Evolutionary conservation across 2,113 vertebrate species (phyloP).

Genomic region (Colinus virginianus): DNA sequence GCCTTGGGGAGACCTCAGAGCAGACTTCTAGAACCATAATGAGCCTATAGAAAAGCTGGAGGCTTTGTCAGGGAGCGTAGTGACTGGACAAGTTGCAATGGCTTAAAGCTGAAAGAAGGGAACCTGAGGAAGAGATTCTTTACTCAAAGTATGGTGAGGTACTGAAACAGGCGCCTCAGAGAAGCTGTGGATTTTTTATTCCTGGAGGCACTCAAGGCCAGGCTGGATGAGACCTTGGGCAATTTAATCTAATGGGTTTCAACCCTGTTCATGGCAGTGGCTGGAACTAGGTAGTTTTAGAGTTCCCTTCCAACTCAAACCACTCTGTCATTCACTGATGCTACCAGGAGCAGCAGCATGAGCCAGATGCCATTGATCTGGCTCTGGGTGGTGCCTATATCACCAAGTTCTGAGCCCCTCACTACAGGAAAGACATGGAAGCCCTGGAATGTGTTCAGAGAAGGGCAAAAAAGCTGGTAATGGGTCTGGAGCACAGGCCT

Average conservation of each 20-base stretch:
- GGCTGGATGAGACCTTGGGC: neutral
- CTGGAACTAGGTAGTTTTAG: neutral
- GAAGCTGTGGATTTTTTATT: neutral
- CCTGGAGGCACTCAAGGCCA: neutral
- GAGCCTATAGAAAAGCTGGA: neutral
- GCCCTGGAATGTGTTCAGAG: too few species aligned
- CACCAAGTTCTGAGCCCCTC: too few species aligned
- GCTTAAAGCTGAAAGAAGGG: neutral
- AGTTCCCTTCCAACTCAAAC: neutral
- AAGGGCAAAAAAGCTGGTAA: too few species aligned
- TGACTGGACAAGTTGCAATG: neutral
- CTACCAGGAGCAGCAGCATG: rapidly evolving
- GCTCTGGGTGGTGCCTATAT: neutral
- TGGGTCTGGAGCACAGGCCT: too few species aligned
- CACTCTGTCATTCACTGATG: neutral
- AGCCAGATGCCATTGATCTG: rapidly evolving
- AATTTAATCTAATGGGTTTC: neutral
- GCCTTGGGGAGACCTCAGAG: neutral
- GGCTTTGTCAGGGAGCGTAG: neutral
- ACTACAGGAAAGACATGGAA: too few species aligned
- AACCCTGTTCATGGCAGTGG: neutral
- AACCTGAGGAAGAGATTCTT: neutral
- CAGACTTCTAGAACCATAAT: neutral
- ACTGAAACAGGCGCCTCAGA: neutral
- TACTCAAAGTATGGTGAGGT: neutral